Evolutionary conservation across 2,797 vertebrate species (phyloP).

Genomic region (Champsocephalus gunnari): DNA sequence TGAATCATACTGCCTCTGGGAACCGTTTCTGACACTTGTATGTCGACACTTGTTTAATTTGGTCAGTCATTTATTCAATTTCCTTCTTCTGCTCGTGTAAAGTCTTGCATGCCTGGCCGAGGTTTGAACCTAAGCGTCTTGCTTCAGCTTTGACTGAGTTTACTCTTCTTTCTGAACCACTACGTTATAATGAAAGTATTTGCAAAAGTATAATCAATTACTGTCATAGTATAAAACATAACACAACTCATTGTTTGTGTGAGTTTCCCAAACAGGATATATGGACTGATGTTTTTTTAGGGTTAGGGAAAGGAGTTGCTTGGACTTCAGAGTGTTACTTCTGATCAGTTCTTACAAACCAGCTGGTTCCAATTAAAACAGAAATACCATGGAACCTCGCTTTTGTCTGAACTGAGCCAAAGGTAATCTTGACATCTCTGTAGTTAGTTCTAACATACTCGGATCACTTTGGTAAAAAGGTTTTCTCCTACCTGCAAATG

Average conservation of each 20-base stretch:
- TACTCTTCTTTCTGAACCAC: neutral
- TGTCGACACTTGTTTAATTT: neutral
- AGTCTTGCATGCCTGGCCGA: neutral
- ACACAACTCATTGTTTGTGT: neutral
- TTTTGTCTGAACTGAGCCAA: slow-evolving; percentile 1
- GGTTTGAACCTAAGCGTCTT: neutral
- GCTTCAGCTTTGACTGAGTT: neutral
- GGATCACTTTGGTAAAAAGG: too few species aligned
- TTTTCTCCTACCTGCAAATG: too few species aligned
- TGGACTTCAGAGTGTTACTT: neutral
- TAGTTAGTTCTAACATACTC: neutral
- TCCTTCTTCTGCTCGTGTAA: neutral
- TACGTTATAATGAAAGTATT: slow-evolving; percentile 10
- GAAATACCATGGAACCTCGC: neutral
- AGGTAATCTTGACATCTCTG: neutral
- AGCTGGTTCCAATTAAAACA: slow-evolving; percentile 10
- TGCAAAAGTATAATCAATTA: too few species aligned
- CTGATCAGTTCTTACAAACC: neutral
- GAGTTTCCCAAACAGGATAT: neutral
- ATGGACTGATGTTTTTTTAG: neutral
- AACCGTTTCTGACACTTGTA: neutral
- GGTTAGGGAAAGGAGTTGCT: too few species aligned
- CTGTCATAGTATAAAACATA: too few species aligned
- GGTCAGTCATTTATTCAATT: neutral
- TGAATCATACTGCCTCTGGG: neutral